These are phyloP conservation scores for Mesorhabditis sp. DNA, from an alignment of 2,888 invertebrate species.

Conservation along the genomic window DNA sequence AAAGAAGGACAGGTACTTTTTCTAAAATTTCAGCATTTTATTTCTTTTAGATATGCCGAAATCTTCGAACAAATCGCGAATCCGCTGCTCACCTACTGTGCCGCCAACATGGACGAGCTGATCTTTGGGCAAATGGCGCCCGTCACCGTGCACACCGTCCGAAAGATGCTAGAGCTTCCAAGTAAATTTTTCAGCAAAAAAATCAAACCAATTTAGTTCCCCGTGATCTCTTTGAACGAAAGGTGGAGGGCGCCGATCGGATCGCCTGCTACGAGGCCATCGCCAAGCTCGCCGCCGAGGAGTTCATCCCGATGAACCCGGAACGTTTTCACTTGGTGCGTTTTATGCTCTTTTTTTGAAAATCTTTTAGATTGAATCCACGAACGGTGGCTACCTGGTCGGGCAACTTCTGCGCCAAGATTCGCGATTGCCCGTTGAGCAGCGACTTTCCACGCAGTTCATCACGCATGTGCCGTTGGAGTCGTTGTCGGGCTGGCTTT, in stretches of 20 bases:
- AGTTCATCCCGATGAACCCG: constrained; percentile 49
- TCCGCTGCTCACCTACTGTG: constrained; percentile 43
- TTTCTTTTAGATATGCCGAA: constrained; percentile 32
- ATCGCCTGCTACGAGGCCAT: constrained; percentile 43
- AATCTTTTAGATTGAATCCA: constrained; percentile 30
- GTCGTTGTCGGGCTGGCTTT: constrained; percentile 42
- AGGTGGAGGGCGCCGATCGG: constrained; percentile 32
- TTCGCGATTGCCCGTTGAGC: constrained; percentile 26
- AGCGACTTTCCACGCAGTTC: constrained; percentile 36
- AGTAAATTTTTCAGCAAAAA: constrained; percentile 9
- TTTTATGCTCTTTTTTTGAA: background rate
- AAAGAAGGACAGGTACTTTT: constrained; percentile 16
- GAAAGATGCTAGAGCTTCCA: constrained; percentile 28
- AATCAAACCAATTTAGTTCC: constrained; percentile 24
- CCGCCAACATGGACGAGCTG: constrained; percentile 49
- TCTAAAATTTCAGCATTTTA: background rate
- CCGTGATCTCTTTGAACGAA: constrained; percentile 38
- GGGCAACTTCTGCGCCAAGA: constrained; percentile 26
- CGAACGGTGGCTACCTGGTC: constrained; percentile 24
- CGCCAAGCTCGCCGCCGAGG: constrained; percentile 41
- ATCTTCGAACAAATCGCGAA: constrained; percentile 40
- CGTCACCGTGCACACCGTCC: constrained; percentile 21
- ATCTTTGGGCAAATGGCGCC: constrained; percentile 35
- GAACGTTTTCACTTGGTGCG: constrained; percentile 27
- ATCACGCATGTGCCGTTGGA: constrained; percentile 30